A percentile compares a stretch with the other conserved stretches of the same genome.
These are phyloP conservation scores for Sylvicola fuscatus DNA, from an alignment of 2,888 invertebrate species.

Conservation along the genomic window DNA sequence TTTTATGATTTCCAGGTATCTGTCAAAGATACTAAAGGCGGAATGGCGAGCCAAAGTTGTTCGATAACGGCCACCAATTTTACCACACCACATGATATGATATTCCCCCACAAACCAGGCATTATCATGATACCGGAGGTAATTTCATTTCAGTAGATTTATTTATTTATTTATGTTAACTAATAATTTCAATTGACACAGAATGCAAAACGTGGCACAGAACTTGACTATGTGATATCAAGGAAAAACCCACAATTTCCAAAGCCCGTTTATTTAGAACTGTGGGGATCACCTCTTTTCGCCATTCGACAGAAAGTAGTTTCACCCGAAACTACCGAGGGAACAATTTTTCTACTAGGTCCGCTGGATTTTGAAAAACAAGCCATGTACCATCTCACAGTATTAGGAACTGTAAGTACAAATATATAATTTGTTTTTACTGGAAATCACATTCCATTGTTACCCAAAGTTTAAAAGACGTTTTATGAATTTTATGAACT, in stretches of 20 bases:
- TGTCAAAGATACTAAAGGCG: slow-evolving; percentile 56
- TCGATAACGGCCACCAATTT: slow-evolving; percentile 69
- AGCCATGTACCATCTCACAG: slow-evolving; percentile 70
- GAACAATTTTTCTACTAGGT: slow-evolving; percentile 53
- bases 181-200: slow-evolving; percentile 15
- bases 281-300: slow-evolving; percentile 61
- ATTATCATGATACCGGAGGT: slow-evolving; percentile 60
- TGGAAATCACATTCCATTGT: not conserved
- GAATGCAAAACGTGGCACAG: slow-evolving; percentile 60
- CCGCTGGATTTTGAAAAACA: slow-evolving; percentile 75
- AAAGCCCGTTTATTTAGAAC: slow-evolving; percentile 60
- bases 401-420: slow-evolving; percentile 64
- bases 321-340: slow-evolving; percentile 56
- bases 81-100: slow-evolving; percentile 60
- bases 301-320: slow-evolving; percentile 58
- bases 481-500: too few species aligned
- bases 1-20: slow-evolving; percentile 61
- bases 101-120: slow-evolving; percentile 63
- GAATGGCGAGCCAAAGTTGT: slow-evolving; percentile 51
- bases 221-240: slow-evolving; percentile 62
- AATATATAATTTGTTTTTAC: not conserved
- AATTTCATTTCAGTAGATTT: slow-evolving; percentile 11
- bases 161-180: not conserved
- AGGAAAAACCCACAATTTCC: slow-evolving; percentile 58
- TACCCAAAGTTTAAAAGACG: not conserved